These are phyloP conservation scores for Tribolium madens DNA, from an alignment of 1,140 invertebrate genomes.

Conservation along the genomic window DNA sequence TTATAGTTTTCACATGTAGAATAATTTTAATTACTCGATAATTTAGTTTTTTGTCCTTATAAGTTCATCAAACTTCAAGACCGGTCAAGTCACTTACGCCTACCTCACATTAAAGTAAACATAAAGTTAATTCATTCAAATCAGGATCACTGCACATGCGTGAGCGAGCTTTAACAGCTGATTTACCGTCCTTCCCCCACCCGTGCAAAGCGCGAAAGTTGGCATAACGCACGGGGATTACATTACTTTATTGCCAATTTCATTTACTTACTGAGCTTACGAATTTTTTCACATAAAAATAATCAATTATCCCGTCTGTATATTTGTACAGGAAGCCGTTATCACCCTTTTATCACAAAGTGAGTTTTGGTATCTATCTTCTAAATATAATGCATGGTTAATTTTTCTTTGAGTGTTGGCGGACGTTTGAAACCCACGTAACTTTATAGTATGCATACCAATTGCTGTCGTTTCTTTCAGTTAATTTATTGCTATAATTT, in stretches of 20 bases:
- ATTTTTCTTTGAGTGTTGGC: constrained; percentile 36
- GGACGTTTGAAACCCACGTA: constrained; percentile 34
- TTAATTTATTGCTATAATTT: constrained; percentile 28
- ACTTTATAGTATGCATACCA: constrained; percentile 36
- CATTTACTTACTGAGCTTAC: too few species aligned
- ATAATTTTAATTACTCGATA: background rate
- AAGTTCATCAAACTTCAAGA: background rate
- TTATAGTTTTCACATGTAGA: constrained; percentile 23
- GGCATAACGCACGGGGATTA: too few species aligned
- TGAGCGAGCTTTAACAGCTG: too few species aligned
- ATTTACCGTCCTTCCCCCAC: too few species aligned
- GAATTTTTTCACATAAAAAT: background rate
- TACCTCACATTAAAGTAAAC: background rate
- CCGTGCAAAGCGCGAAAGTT: too few species aligned
- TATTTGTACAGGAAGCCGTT: constrained; percentile 23
- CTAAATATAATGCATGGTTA: constrained; percentile 32
- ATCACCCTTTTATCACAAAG: constrained; percentile 6
- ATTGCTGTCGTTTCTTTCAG: constrained; percentile 27
- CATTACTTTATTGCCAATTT: too few species aligned
- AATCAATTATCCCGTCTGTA: background rate
- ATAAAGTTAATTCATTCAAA: background rate
- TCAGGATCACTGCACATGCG: too few species aligned
- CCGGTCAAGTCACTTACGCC: background rate
- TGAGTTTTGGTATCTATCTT: constrained; percentile 23
- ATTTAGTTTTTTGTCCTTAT: background rate